These are phyloP conservation scores for Pogoniulus pusillus DNA, from an alignment of 2,797 vertebrate species.

Conservation along the genomic window DNA sequence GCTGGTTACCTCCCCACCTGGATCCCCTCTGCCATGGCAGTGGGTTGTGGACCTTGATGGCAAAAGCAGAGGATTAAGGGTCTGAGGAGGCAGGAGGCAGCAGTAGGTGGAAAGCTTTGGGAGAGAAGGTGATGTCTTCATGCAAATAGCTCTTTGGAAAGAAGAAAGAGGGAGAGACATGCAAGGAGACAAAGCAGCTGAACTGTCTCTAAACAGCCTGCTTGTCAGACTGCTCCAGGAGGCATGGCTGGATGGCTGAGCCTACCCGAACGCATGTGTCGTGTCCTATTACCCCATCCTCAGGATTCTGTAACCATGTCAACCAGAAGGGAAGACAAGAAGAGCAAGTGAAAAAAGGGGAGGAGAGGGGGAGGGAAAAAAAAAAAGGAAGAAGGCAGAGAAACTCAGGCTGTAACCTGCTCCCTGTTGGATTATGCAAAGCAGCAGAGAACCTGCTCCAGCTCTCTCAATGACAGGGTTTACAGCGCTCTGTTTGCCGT, in stretches of 20 bases:
- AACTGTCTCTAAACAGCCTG: not conserved
- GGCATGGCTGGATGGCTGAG: not conserved
- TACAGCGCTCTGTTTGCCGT: not conserved
- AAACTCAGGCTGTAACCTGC: not conserved
- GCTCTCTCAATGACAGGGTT: slow-evolving; percentile 43
- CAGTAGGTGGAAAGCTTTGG: not conserved
- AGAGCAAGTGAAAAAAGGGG: not conserved
- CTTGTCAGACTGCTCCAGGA: not conserved
- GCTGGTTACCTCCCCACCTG: not conserved
- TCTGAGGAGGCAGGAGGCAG: not conserved
- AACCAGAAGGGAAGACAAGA: slow-evolving; percentile 21
- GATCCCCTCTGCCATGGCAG: not conserved
- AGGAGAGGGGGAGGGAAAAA: too few species aligned
- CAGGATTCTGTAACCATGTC: slow-evolving; percentile 65
- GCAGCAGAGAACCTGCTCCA: slow-evolving; percentile 10
- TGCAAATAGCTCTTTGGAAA: not conserved
- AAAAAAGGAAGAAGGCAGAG: not conserved
- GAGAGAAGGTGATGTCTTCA: not conserved
- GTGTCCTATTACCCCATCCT: slow-evolving; percentile 12
- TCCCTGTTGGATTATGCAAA: slow-evolving; percentile 44
- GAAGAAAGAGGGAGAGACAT: not conserved
- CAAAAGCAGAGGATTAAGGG: not conserved
- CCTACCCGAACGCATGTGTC: not conserved
- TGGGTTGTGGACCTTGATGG: not conserved
- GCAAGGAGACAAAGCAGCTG: not conserved